A percentile compares a stretch with the other conserved stretches of the same genome.
phyloP scores from a whole-genome alignment of 2,888 invertebrate genomes.

The Eupithecia centaureata region DNA sequence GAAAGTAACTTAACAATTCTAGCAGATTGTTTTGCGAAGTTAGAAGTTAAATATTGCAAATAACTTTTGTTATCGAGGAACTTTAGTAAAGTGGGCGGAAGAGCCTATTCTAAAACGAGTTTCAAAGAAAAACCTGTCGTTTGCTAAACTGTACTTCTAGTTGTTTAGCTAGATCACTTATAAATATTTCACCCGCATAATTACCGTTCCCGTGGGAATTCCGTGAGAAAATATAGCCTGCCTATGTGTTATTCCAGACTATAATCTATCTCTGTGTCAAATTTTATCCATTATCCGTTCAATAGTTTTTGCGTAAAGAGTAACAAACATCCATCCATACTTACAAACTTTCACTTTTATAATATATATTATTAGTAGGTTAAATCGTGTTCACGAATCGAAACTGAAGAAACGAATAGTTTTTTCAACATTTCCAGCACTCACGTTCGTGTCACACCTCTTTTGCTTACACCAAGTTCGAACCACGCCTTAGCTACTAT shows the following conservation, averaged over 20 bases:
- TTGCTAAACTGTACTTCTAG: neutral
- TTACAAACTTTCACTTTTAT: too few species aligned
- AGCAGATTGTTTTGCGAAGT: constrained; percentile 11
- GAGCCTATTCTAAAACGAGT: neutral
- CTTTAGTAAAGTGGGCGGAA: neutral
- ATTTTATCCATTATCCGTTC: too few species aligned
- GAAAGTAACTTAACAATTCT: constrained; percentile 24
- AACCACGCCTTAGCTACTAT: neutral
- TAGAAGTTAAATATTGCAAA: constrained; percentile 11
- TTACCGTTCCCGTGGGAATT: too few species aligned
- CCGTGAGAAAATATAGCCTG: too few species aligned
- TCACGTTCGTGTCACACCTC: neutral
- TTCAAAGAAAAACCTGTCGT: neutral
- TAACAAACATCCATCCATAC: too few species aligned
- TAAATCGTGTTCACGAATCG: too few species aligned
- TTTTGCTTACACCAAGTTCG: neutral
- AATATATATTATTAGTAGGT: too few species aligned
- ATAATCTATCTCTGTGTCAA: too few species aligned
- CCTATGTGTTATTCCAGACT: too few species aligned
- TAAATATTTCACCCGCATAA: too few species aligned
- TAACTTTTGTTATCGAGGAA: constrained; percentile 10
- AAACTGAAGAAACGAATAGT: neutral
- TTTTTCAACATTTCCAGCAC: neutral
- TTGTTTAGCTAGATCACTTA: too few species aligned
- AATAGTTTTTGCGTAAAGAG: too few species aligned